These are phyloP conservation scores for Hydrolagus affinis DNA, from an alignment of 2,113 vertebrate species.

Conservation along the genomic window DNA sequence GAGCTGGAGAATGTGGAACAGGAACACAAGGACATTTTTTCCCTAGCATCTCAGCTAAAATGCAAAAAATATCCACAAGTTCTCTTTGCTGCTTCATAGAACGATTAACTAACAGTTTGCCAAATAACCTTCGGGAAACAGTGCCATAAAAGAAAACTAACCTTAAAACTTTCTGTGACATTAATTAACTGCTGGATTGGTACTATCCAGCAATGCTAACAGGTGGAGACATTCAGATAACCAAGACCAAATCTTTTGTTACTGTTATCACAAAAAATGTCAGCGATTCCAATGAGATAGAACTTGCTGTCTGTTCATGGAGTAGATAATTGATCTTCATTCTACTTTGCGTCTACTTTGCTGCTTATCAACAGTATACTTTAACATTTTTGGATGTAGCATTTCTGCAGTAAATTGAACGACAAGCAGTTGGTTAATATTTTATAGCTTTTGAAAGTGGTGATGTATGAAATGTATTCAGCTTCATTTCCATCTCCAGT, in stretches of 20 bases:
- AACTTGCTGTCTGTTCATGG: neutral
- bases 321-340: constrained; percentile 20
- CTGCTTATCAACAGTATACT: neutral
- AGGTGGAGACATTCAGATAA: constrained; percentile 8
- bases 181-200: constrained; percentile 22
- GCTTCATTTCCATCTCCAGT: neutral
- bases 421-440: neutral
- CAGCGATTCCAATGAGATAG: neutral
- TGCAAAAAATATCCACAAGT: constrained; percentile 12
- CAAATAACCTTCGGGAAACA: neutral
- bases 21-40: neutral
- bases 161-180: constrained; percentile 16
- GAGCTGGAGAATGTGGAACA: constrained; percentile 9
- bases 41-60: neutral
- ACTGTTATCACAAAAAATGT: constrained; percentile 2
- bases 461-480: neutral
- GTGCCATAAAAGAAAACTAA: constrained; percentile 22
- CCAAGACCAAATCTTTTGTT: constrained; percentile 7
- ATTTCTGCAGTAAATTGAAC: constrained; percentile 9
- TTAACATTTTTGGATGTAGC: constrained; percentile 5
- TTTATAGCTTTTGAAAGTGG: neutral
- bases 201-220: neutral
- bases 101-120: neutral
- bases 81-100: neutral
- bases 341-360: constrained; percentile 12